phyloP scores from a whole-genome alignment of 2,797 vertebrate species.

The Cyclura pinguis region DNA sequence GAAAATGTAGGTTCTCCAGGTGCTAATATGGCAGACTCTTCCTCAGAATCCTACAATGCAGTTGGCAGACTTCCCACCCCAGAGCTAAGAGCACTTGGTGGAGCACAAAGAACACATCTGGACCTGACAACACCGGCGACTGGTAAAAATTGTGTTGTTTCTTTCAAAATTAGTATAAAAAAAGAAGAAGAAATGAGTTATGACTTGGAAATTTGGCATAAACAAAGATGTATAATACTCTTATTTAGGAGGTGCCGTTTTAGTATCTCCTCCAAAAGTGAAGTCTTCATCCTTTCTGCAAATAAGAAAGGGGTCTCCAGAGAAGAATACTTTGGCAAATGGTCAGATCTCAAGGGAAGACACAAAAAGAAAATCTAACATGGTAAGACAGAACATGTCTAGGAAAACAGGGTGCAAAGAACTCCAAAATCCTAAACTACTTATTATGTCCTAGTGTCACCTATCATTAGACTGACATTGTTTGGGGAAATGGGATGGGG shows the following conservation, averaged over 20 bases:
- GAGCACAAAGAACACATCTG: constrained; percentile 80
- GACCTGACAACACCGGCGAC: constrained; percentile 82
- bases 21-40: constrained; percentile 63
- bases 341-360: constrained; percentile 64
- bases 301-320: constrained; percentile 66
- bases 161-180: not conserved
- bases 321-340: constrained; percentile 59
- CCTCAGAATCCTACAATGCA: constrained; percentile 69
- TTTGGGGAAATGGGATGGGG: not conserved
- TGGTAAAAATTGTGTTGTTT: constrained; percentile 77
- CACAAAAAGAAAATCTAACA: constrained; percentile 58
- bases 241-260: constrained; percentile 81
- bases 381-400: constrained; percentile 66
- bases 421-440: not conserved
- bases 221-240: constrained; percentile 24
- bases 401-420: not conserved
- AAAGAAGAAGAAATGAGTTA: not conserved
- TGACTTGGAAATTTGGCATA: constrained; percentile 13
- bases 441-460: not conserved
- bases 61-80: constrained; percentile 82
- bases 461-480: not conserved
- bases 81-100: constrained; percentile 75
- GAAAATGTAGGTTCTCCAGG: constrained; percentile 58
- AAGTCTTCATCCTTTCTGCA: constrained; percentile 71
- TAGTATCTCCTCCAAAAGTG: constrained; percentile 81